Evolutionary conservation across 2,888 invertebrate species (phyloP), one percentile per base, ranked within the genome.

Genomic region (Norana najaformis): DNA sequence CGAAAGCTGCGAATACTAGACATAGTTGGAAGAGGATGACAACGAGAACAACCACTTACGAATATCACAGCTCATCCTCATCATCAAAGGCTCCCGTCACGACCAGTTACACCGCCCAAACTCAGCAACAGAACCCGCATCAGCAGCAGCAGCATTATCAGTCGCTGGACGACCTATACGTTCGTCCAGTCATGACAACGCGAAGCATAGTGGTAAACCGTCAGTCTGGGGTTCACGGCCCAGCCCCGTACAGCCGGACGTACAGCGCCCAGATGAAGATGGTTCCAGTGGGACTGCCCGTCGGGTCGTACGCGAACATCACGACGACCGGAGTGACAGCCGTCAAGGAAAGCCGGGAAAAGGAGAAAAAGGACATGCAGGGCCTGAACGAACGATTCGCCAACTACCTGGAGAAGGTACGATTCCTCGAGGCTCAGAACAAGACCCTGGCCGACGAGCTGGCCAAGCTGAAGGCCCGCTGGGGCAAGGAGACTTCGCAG

Each of bases 331-430:
- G 94, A 38, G 95, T 95, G 20, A 94, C 93, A 89, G 94, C 93
- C 85, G 94, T 95, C 37, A 95, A 95, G 91, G 93, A 94, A 89
- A 93, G 93, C 89, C 93, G 95, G 83, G 95, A 95, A 91, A 94
- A 93, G 91, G 96, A 96, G 93, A 95, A 96, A 94, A 95, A 95
- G 92, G 95, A 95, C 92, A 94, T 96, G 94, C 95, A 94, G 93
- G 95, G 95, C 91, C 93, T 96, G 91, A 96, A 96, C 93, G 95
- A 95, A 93, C 93, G 95, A 88, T 95, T 96, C 90, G 96, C 95
- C 91, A 94, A 93, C 93, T 96, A 96, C 93, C 95, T 96, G 91
- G 96, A 96, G 94, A 95, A 95, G 93, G 92, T 93, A 13, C 93
- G 95, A 85, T 95, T 95, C 92, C 92, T 95, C 90, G 95, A 95